phyloP scores from a whole-genome alignment of 1,140 invertebrate genomes.

The Penaeus japonicus region DNA sequence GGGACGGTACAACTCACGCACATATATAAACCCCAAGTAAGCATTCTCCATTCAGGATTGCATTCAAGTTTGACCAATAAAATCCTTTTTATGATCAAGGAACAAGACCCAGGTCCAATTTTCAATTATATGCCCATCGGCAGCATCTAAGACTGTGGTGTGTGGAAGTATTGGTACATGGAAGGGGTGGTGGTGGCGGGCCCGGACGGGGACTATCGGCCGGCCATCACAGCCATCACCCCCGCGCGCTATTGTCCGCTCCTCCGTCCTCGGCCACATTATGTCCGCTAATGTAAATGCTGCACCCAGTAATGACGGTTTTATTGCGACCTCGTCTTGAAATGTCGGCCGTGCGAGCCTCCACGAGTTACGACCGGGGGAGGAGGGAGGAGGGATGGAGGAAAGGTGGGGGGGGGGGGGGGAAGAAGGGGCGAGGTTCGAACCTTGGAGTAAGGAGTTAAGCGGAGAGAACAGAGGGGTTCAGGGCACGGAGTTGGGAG shows the following conservation, averaged over 20 bases:
- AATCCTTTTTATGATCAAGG: slow-evolving; percentile 35
- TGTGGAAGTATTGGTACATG: slow-evolving; percentile 34
- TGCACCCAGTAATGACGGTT: slow-evolving; percentile 4
- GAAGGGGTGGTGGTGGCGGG: slow-evolving; percentile 33
- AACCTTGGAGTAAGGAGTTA: too few relatives aligned
- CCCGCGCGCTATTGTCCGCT: slow-evolving; percentile 22
- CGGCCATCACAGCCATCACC: slow-evolving; percentile 14
- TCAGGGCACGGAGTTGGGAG: too few relatives aligned
- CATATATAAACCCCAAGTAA: slow-evolving; percentile 43
- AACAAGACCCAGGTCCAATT: slow-evolving; percentile 48
- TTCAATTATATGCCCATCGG: slow-evolving; percentile 53
- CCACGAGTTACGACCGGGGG: too few relatives aligned
- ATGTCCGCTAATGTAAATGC: slow-evolving; percentile 46
- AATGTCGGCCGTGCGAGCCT: neutral
- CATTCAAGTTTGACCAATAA: slow-evolving; percentile 39
- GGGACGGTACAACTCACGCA: slow-evolving; percentile 32
- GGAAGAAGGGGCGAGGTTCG: neutral
- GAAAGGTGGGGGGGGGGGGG: neutral
- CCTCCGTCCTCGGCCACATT: slow-evolving; percentile 25
- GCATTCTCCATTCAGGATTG: slow-evolving; percentile 28
- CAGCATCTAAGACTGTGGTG: slow-evolving; percentile 34
- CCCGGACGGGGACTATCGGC: neutral
- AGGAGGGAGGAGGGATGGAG: neutral
- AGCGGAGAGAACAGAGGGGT: too few relatives aligned
- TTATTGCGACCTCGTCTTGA: slow-evolving; percentile 46